Conservation (phyloP, 2,797 vertebrate genomes). For the Pogonophryne albipinna region DNA sequence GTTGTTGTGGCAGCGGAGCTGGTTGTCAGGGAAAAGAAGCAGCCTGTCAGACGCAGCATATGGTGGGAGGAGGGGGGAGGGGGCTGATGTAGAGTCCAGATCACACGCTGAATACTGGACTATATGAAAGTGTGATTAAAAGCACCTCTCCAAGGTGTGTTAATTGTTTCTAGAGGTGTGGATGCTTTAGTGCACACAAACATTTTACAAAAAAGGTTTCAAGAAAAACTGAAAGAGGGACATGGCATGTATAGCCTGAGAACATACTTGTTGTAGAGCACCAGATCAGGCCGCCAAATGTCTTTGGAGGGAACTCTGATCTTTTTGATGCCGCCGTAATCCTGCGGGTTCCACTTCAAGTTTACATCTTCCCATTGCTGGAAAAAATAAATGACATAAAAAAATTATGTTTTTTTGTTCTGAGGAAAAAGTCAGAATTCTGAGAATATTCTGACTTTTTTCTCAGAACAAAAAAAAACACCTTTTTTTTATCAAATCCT, state of each 20-base stretch:
- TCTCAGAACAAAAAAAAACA: too few relatives aligned
- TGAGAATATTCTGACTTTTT: too few relatives aligned
- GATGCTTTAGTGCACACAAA: slow-evolving; percentile 12
- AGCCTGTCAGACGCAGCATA: slow-evolving; percentile 73
- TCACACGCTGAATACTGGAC: slow-evolving; percentile 47
- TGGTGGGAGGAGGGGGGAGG: slow-evolving; percentile 43
- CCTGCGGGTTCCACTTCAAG: slow-evolving; percentile 91
- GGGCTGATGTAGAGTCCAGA: slow-evolving; percentile 57
- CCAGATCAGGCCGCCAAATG: slow-evolving; percentile 94
- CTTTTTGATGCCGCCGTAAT: slow-evolving; percentile 93
- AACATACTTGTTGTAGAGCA: slow-evolving; percentile 96
- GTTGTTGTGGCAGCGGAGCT: slow-evolving; percentile 61
- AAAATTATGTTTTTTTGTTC: too few relatives aligned
- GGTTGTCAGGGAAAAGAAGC: slow-evolving; percentile 73
- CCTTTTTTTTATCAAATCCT: too few relatives aligned
- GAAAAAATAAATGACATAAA: slow-evolving; percentile 26
- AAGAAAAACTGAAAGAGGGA: background rate
- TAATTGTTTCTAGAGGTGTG: slow-evolving; percentile 41
- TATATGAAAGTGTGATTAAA: slow-evolving; percentile 46
- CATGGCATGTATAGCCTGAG: slow-evolving; percentile 12
- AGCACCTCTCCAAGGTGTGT: slow-evolving; percentile 43
- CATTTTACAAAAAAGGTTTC: slow-evolving; percentile 14
- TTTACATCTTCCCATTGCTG: slow-evolving; percentile 95
- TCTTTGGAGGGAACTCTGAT: slow-evolving; percentile 91
- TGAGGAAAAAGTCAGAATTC: too few relatives aligned